These are phyloP conservation scores for Cheilinus undulatus DNA, from an alignment of 2,113 vertebrate genomes.

Conservation along the genomic window DNA sequence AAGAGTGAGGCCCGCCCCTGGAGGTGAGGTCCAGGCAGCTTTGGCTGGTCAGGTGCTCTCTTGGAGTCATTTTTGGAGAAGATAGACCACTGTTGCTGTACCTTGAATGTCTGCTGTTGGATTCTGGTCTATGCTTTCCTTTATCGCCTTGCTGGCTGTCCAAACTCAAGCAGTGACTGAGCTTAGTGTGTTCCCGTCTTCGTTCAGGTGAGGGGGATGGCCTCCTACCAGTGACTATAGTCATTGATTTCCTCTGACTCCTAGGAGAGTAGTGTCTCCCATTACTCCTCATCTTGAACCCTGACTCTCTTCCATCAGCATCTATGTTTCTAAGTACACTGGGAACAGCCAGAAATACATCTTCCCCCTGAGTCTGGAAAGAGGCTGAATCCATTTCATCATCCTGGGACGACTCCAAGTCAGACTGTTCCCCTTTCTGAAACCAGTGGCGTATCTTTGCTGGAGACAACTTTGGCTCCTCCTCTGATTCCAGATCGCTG, in stretches of 20 bases:
- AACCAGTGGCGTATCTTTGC: slow-evolving; percentile 43
- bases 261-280: slow-evolving; percentile 35
- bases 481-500: slow-evolving; percentile 64
- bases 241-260: slow-evolving; percentile 56
- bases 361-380: slow-evolving; percentile 60
- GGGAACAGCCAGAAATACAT: slow-evolving; percentile 74
- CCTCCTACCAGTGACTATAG: slow-evolving; percentile 37
- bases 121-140: slow-evolving; percentile 46
- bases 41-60: slow-evolving; percentile 67
- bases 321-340: slow-evolving; percentile 65
- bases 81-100: slow-evolving; percentile 28
- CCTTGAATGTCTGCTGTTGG: slow-evolving; percentile 20
- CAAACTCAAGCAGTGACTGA: slow-evolving; percentile 47
- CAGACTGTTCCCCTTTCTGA: slow-evolving; percentile 60
- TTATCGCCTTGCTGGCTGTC: slow-evolving; percentile 45
- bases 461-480: slow-evolving; percentile 53
- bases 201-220: slow-evolving; percentile 57
- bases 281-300: slow-evolving; percentile 24
- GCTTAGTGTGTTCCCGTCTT: slow-evolving; percentile 47
- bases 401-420: slow-evolving; percentile 68
- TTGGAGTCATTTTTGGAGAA: slow-evolving; percentile 53
- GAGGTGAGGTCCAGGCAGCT: slow-evolving; percentile 76
- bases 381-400: slow-evolving; percentile 64
- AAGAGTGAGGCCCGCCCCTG: slow-evolving; percentile 60
- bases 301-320: slow-evolving; percentile 50